Conservation (phyloP, 2,888 invertebrate genomes). For the Leptogaster cylindrica region DNA sequence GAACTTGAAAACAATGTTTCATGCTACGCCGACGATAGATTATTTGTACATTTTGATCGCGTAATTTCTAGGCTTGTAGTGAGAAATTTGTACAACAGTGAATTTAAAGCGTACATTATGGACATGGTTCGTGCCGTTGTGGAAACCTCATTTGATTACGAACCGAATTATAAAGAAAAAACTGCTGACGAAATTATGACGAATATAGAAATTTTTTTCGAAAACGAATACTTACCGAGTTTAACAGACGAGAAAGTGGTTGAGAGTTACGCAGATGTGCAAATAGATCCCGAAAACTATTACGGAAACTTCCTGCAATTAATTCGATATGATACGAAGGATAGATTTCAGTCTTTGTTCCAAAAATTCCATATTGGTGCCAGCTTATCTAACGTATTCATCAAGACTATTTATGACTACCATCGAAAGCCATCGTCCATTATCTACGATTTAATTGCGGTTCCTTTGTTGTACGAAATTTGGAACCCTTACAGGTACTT, state of each 20-base stretch:
- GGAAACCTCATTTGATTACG: neutral
- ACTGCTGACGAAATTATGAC: conserved; percentile 12
- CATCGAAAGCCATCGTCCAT: conserved; percentile 13
- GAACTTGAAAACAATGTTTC: neutral
- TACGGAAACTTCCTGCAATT: conserved; percentile 8
- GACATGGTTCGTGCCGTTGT: conserved; percentile 2
- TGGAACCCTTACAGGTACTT: too few relatives aligned
- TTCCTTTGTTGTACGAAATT: conserved; percentile 2
- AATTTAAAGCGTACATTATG: neutral
- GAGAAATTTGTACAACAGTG: neutral
- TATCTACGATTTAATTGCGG: conserved; percentile 6
- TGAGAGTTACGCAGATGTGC: neutral
- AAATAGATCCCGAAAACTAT: conserved; percentile 3
- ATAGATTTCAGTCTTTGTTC: neutral
- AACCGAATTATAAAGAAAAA: conserved; percentile 8
- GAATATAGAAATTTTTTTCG: neutral
- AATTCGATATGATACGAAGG: neutral
- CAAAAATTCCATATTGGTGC: conserved; percentile 2
- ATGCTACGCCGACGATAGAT: neutral
- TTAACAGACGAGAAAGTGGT: neutral
- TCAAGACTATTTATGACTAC: conserved; percentile 9
- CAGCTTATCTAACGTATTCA: conserved; percentile 2
- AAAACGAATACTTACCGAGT: conserved; percentile 11
- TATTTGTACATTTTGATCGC: conserved; percentile 19
- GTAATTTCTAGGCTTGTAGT: conserved; percentile 1